Conservation (phyloP, 2,113 vertebrate species). For the Ranitomeya imitator region DNA sequence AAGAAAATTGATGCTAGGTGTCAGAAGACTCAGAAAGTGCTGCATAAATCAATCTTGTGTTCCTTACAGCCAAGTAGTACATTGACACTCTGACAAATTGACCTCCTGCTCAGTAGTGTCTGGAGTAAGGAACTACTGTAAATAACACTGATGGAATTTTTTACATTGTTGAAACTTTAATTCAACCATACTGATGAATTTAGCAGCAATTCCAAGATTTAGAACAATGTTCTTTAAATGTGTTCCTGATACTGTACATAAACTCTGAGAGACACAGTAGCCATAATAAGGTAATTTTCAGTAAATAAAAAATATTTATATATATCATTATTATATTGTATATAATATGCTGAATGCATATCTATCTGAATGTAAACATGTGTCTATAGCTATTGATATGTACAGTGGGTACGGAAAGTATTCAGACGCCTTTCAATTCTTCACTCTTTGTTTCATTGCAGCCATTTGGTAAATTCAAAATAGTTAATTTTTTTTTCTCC, state of each 20-base stretch:
- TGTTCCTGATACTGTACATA: neutral
- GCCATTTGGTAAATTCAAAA: no score
- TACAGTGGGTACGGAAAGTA: no score
- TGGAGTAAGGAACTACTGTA: slow-evolving; percentile 53
- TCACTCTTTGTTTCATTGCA: no score
- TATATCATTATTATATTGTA: no score
- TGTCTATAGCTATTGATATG: no score
- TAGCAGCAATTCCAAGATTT: slow-evolving; percentile 33
- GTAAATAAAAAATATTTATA: no score
- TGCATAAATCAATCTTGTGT: slow-evolving; percentile 56
- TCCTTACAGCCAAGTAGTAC: slow-evolving; percentile 46
- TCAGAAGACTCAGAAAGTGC: slow-evolving; percentile 53
- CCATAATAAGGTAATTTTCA: neutral
- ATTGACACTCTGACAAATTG: slow-evolving; percentile 55
- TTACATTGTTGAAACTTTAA: slow-evolving; percentile 44
- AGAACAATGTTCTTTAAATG: neutral
- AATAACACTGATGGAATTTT: slow-evolving; percentile 56
- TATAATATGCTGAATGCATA: no score
- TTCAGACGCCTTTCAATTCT: no score
- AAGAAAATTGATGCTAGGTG: slow-evolving; percentile 53
- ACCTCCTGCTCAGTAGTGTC: slow-evolving; percentile 50
- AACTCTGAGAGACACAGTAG: neutral
- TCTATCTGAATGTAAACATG: no score
- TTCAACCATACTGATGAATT: slow-evolving; percentile 43
- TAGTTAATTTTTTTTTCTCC: no score